These are phyloP conservation scores for Orthosia gothica DNA, from an alignment of 2,888 invertebrate genomes.

Conservation along the genomic window DNA sequence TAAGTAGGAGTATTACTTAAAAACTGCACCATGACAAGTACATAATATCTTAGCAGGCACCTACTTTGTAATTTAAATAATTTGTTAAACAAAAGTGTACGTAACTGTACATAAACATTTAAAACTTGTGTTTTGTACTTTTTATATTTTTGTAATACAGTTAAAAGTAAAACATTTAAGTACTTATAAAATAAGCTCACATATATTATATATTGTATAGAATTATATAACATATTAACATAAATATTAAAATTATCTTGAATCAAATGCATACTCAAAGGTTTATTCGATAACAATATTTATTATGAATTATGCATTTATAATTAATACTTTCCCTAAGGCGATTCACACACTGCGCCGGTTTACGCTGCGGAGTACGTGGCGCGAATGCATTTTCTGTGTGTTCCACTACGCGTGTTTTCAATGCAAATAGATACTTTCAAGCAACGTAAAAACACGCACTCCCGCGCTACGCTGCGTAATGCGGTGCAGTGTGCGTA, in stretches of 20 bases:
- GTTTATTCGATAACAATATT: constrained; percentile 22
- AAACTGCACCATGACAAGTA: not conserved
- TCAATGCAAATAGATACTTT: no score
- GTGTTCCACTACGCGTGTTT: no score
- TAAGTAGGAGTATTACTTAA: not conserved
- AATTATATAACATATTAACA: not conserved
- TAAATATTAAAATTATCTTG: constrained; percentile 10
- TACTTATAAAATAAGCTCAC: not conserved
- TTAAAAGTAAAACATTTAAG: constrained; percentile 22
- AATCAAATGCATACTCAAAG: constrained; percentile 18
- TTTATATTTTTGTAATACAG: not conserved
- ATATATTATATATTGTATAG: not conserved
- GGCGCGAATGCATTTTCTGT: no score
- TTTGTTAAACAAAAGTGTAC: constrained; percentile 9
- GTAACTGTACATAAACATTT: constrained; percentile 3
- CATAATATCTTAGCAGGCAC: not conserved
- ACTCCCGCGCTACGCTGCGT: no score
- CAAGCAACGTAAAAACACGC: no score
- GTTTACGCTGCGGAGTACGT: no score
- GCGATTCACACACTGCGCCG: no score
- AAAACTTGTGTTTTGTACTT: constrained; percentile 31
- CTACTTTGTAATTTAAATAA: not conserved
- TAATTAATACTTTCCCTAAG: constrained; percentile 17
- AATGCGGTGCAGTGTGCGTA: no score
- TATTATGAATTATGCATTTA: not conserved